These are phyloP conservation scores for Rattus rattus DNA, from an alignment of 2,113 vertebrate species.

Conservation along the genomic window DNA sequence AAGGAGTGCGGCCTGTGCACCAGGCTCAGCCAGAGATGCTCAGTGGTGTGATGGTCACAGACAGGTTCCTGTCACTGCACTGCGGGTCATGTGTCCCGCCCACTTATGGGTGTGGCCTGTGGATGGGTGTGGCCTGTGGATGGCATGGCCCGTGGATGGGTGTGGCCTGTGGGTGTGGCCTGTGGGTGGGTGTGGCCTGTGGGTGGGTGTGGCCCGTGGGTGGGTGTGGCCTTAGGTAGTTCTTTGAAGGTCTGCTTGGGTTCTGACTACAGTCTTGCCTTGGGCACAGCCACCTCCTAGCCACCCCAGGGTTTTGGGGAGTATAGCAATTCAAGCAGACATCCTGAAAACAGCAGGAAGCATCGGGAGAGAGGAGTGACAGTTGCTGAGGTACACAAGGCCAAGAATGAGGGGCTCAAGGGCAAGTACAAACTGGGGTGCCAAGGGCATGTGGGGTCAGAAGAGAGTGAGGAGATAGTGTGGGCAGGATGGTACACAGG, in stretches of 20 bases:
- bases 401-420: background rate
- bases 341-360: background rate
- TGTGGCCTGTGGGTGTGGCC: too few relatives aligned
- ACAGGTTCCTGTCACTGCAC: accelerated
- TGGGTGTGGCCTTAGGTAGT: background rate
- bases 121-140: too few relatives aligned
- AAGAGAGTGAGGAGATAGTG: background rate
- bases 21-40: background rate
- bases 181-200: too few relatives aligned
- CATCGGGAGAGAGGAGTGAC: background rate
- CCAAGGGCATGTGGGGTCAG: background rate
- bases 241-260: too few relatives aligned
- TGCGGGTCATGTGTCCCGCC: background rate
- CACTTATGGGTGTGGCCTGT: background rate
- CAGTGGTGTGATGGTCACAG: accelerated
- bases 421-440: background rate
- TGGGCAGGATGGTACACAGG: too few relatives aligned
- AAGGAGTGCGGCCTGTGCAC: too few relatives aligned
- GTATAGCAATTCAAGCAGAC: background rate
- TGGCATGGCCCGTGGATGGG: background rate
- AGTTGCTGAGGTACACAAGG: background rate
- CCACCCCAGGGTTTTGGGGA: background rate
- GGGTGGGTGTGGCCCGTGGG: background rate
- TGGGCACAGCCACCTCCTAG: background rate
- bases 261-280: background rate